Percentiles rank a stretch among this genome's conserved stretches.
Evolutionary conservation across 2,797 vertebrate species (phyloP).

Genomic region (Brachyalestes nurse): DNA sequence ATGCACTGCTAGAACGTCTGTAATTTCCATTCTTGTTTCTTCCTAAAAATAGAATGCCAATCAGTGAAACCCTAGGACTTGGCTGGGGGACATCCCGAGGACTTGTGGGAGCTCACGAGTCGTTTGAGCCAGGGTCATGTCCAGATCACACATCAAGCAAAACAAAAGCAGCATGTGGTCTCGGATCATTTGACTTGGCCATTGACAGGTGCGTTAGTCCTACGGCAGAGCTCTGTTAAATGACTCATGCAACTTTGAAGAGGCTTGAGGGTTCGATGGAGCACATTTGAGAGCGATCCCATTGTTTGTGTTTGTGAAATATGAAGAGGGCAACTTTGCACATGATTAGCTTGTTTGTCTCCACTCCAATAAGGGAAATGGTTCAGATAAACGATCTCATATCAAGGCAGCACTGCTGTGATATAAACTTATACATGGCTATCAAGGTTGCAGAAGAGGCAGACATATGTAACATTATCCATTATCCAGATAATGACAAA

Average conservation of each 20-base stretch:
- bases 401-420: not conserved
- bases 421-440: not conserved
- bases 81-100: conserved; percentile 33
- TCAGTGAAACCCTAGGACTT: conserved; percentile 27
- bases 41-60: conserved; percentile 41
- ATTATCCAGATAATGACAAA: conserved; percentile 1
- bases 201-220: conserved; percentile 67
- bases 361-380: conserved; percentile 22
- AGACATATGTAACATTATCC: conserved; percentile 10
- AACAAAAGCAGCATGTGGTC: conserved; percentile 54
- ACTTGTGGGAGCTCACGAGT: conserved; percentile 30
- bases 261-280: conserved; percentile 52
- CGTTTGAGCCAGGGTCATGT: conserved; percentile 50
- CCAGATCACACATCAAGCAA: conserved; percentile 39
- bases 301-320: conserved; percentile 54
- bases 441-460: conserved; percentile 6
- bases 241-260: conserved; percentile 79
- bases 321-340: conserved; percentile 29
- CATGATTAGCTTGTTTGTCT: conserved; percentile 38
- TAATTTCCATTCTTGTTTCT: conserved; percentile 31
- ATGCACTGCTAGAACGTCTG: conserved; percentile 7
- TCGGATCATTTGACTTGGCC: conserved; percentile 54
- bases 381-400: conserved; percentile 25
- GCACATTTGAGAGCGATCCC: conserved; percentile 20
- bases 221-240: conserved; percentile 73